Evolutionary conservation across 2,797 vertebrate species (phyloP).

Genomic region (Labeo calbasu): DNA sequence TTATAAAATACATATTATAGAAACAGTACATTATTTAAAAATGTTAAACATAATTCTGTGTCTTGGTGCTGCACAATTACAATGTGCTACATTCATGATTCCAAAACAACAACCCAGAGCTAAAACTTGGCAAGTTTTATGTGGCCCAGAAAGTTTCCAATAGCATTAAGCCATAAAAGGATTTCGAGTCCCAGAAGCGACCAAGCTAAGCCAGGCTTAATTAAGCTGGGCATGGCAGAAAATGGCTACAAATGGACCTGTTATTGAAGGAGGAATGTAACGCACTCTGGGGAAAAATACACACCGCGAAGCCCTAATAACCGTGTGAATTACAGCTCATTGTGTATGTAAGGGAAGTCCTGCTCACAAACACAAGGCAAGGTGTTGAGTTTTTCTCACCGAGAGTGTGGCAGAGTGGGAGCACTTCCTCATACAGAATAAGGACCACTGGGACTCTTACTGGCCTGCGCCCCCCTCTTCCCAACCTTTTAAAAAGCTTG

Average conservation of each 20-base stretch:
- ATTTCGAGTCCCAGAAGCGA: conserved; percentile 42
- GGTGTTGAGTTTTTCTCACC: conserved; percentile 74
- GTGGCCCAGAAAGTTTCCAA: conserved; percentile 28
- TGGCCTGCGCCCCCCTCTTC: conserved; percentile 34
- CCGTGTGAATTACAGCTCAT: conserved; percentile 79
- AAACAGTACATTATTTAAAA: not conserved
- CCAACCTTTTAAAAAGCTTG: conserved; percentile 36
- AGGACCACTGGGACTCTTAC: conserved; percentile 57
- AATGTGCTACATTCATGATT: not conserved
- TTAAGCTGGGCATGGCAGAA: conserved; percentile 40
- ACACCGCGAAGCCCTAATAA: conserved; percentile 62
- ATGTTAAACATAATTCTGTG: not conserved
- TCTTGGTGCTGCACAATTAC: not conserved
- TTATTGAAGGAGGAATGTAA: conserved; percentile 69
- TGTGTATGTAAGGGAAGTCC: conserved; percentile 67
- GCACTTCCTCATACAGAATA: conserved; percentile 71
- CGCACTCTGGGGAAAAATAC: conserved; percentile 48
- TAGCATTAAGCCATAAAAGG: conserved; percentile 38
- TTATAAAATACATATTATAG: not conserved
- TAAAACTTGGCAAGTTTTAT: conserved; percentile 9
- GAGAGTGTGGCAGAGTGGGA: conserved; percentile 65
- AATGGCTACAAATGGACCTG: conserved; percentile 61
- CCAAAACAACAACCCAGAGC: not conserved
- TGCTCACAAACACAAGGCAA: conserved; percentile 68
- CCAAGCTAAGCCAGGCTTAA: conserved; percentile 40